Evolutionary conservation across 2,113 vertebrate genomes (phyloP), one percentile per base, ranked within the genome.

Genomic region (Nycticorax nycticorax): DNA sequence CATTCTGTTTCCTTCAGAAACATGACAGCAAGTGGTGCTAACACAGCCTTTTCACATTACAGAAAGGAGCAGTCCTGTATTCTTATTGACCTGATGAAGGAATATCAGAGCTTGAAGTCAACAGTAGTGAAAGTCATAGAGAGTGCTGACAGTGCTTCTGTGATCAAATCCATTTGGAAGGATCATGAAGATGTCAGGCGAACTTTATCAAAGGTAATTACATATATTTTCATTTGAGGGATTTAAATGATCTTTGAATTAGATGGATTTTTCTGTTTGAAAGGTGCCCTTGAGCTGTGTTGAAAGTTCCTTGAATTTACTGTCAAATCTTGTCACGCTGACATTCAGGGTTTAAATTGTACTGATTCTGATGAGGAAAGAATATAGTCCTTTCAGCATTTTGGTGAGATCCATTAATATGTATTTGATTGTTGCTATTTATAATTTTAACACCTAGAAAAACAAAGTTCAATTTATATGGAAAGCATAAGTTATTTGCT

Each of bases 31-130:
- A 87, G 57, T 10, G 24, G 5, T 55, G 28, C 21, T 77, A 91
- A 92, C 5, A n/a, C 13, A 43, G 23, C 5, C 20, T 90, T 80
- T 78, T 92, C 26, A n/a, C 23, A 8, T 91, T 97, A 33, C 94
- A 99, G 99, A 91, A 99, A 99, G 96, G 98, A 99, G 18, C 99
- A 99, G 19, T 99, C 98, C 92, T 98, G 95, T 77, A 77, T 97
- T 76, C 97, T 99, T 74, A 98, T 99, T 0, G 98, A 99, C 68
- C 97, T 99, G 62, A 98, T 99, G 86, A 98, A 98, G 83, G 98
- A 98, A 45, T 99, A 99, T 94, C 98, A 99, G 88, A 98, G 95
- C 64, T 95, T 98, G 85, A 99, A 98, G 95, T 98, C 98, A 23
- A 62, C 95, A 50, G 96, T 99, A 75, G 96, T 71, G 47, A 98